These are phyloP conservation scores for Corythoichthys haematopterus DNA, from an alignment of 2,113 vertebrate genomes.

Conservation along the genomic window DNA sequence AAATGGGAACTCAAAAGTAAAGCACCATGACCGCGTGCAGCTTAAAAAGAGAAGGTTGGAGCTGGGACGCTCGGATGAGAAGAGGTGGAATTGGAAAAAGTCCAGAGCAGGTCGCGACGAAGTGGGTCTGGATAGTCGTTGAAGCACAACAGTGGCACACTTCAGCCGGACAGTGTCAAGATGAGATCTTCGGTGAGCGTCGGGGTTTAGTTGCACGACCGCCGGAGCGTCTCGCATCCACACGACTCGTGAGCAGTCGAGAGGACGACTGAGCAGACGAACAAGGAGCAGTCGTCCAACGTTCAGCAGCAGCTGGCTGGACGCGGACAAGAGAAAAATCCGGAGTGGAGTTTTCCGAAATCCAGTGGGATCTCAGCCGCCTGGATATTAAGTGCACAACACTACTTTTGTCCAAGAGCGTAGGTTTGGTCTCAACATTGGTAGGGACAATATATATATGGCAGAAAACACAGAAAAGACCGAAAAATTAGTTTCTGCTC, in stretches of 20 bases:
- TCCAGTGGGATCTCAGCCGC: background rate
- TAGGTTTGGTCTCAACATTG: no score
- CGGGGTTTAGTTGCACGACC: background rate
- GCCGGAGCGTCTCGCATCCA: background rate
- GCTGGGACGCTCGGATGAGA: background rate
- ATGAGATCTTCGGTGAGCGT: background rate
- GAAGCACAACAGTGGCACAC: background rate
- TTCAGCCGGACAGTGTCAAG: background rate
- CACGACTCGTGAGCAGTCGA: background rate
- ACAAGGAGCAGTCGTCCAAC: background rate
- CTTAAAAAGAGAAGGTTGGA: background rate
- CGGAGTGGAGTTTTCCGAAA: background rate
- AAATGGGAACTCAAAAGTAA: slow-evolving; percentile 38
- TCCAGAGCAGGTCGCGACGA: background rate
- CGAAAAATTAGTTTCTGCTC: no score
- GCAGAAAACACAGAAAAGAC: no score
- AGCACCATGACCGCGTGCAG: background rate
- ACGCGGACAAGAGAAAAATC: background rate
- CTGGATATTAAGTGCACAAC: no score
- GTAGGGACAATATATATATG: no score
- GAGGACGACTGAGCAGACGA: background rate
- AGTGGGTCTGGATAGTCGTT: background rate
- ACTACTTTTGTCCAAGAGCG: no score
- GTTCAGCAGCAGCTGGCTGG: slow-evolving; percentile 5
- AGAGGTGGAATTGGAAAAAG: background rate